Evolutionary conservation across 2,113 vertebrate genomes (phyloP), one percentile per base, ranked within the genome.

Genomic region (Erpornis zantholeuca): DNA sequence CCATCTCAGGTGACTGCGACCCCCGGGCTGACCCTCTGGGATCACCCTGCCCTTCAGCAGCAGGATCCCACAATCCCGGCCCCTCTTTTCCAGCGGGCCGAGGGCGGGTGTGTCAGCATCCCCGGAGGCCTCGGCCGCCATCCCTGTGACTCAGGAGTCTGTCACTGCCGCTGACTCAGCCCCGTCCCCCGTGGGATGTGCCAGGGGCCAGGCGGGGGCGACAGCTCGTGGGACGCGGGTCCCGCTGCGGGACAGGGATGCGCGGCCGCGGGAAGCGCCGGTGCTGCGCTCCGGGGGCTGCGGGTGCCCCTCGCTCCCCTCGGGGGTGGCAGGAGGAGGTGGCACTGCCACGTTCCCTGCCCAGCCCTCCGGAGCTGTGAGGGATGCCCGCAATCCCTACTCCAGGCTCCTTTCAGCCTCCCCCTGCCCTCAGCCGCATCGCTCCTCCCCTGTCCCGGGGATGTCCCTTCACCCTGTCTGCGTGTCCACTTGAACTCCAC

Each of bases 191-290:
- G n/a, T n/a, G 64, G 44, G 42, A 5, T 11, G 54, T 13, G 1
- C 33, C 33, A 0, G 1, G n/a, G 36, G 15, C 12, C 45, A 2
- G 29, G 50, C 11, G 15, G 63, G 57, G 50, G 1, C 0, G 1
- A 5, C 35, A 59, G 50, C 38, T 33, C 8, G 12, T 42, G 15
- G 44, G 44, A 44, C 44, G 16, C 42, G 15, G 40, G 42, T 44
- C 42, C 42, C 42, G 2, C 20, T 8, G 22, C 4, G 1, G 38
- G 40, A 12, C 5, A 3, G 45, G 40, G 50, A 45, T 22, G 64
- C 1, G 2, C 7, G 12, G 57, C 52, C 23, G 4, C 0, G 2
- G 52, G 72, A 6, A 49, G 47, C 0, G 1, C 42, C 0, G 8
- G 0, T 24, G 50, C 22, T 4, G 27, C 2, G 3, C 64, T 28